Base-by-base conservation (phyloP, 2,888 invertebrate species). In the Copidosoma aretas region DNA sequence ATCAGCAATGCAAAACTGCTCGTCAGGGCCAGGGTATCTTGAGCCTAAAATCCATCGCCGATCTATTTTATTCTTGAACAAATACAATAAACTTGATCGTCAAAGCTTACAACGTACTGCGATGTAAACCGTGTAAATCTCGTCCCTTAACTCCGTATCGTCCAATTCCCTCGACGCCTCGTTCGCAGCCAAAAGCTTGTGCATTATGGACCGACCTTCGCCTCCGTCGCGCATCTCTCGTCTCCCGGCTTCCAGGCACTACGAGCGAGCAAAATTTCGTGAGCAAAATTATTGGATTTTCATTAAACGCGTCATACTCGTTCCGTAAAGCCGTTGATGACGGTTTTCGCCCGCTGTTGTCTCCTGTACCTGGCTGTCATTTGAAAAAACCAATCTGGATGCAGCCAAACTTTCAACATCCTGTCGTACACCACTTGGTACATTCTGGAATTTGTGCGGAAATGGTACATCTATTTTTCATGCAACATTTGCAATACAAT, bases 351-450 rank as follows among this genome's bases (percentile, higher is more conserved):
- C 8, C 59, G 51, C 43, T 49, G 59, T 32, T 73, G 73, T 19
- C 39, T 64, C 54, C 32, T 56, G 65, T 73, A 68, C 21, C 46
- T 58, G 17, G 25, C 24, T 3, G 74, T 75, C n/a, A 73, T 32
- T 25, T 57, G 52, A 39, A 69, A 77, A 32, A 77, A 74, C 61
- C 72, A 75, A 56, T 75, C 71, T 0, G 75, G 74, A 62, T 76
- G 67, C 21, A 77, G 67, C 77, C 76, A 77, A 1, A 75, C 19
- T 41, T 76, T 77, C 65, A 73, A 60, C 73, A 75, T 75, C 70
- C 77, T 64, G 19, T 71, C 60, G 19, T 73, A 60, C 39, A 74
- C 21, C 10, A 75, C 56, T 60, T 74, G 59, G 63, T 77, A 77
- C 68, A 77, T 74, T 64, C 77, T 75, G 15, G 1, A 66, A 19